Evolutionary conservation across 2,113 vertebrate genomes (phyloP).

Genomic region (Peromyscus leucopus): DNA sequence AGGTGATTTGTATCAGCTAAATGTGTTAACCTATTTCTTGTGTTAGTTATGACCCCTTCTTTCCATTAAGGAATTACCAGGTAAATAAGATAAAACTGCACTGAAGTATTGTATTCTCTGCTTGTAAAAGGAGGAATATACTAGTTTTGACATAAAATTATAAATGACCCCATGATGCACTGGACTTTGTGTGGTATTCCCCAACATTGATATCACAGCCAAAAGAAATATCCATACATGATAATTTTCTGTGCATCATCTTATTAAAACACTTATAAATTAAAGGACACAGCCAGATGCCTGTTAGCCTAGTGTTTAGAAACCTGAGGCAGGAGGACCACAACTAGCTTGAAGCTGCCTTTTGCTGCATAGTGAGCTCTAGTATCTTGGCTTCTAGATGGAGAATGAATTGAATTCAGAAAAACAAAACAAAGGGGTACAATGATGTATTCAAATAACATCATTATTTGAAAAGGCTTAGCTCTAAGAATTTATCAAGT

Average conservation of each 20-base stretch:
- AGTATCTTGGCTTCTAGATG: neutral
- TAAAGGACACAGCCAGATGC: neutral
- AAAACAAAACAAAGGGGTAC: no score
- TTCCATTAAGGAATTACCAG: neutral
- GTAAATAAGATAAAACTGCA: neutral
- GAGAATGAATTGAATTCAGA: no score
- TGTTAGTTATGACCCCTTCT: neutral
- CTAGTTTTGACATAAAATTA: neutral
- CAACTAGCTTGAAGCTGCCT: no score
- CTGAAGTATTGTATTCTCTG: neutral
- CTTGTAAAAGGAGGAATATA: neutral
- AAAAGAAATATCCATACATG: neutral
- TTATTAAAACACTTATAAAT: neutral
- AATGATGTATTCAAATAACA: neutral
- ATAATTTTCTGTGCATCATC: neutral
- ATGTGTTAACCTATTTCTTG: neutral
- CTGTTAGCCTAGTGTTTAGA: no score
- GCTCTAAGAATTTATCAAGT: neutral
- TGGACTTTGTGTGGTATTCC: neutral
- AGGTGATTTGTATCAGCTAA: neutral
- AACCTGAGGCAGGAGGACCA: neutral
- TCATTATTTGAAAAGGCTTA: neutral
- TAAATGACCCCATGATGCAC: neutral
- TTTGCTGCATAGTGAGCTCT: no score
- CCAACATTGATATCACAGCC: neutral